These are phyloP conservation scores for Melipona beecheii DNA, from an alignment of 2,888 invertebrate species.

Conservation along the genomic window DNA sequence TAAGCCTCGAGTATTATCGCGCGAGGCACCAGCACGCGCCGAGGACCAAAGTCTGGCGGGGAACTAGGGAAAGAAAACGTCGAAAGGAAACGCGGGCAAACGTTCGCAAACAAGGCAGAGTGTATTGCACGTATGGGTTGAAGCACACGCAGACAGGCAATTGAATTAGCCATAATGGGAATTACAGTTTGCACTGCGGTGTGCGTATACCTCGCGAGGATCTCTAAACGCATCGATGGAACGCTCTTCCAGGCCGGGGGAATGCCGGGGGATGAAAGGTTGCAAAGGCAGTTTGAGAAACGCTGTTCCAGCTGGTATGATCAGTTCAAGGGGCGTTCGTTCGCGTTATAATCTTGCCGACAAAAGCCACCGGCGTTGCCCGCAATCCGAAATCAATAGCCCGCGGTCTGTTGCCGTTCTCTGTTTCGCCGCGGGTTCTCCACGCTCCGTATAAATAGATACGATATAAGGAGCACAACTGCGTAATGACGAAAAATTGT, in stretches of 20 bases:
- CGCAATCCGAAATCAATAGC: conserved; percentile 80
- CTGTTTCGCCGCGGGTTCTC: conserved; percentile 58
- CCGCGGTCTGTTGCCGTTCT: conserved; percentile 76
- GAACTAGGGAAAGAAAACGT: background rate
- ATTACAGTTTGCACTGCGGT: conserved; percentile 5
- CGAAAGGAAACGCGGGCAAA: background rate
- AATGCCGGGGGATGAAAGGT: background rate
- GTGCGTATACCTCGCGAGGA: conserved; percentile 3
- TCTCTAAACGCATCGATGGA: conserved; percentile 2
- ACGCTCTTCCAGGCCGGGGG: background rate
- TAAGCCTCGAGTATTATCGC: background rate
- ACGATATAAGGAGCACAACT: background rate
- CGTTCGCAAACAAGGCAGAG: background rate
- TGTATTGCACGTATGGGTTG: background rate
- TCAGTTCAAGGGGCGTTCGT: conserved; percentile 30
- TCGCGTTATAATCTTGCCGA: conserved; percentile 76
- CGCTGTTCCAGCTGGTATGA: conserved; percentile 18
- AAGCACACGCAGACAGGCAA: background rate
- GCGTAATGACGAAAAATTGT: too few species aligned
- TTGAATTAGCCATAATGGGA: conserved; percentile 6
- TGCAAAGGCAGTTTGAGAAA: conserved; percentile 22
- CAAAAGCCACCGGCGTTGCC: conserved; percentile 74
- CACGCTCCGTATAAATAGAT: conserved; percentile 46
- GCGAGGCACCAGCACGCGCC: background rate
- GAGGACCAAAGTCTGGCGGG: background rate